A percentile compares a stretch with the other conserved stretches of the same genome.
phyloP scores from a whole-genome alignment of 2,797 vertebrate genomes.

The Cephalopachus bancanus region DNA sequence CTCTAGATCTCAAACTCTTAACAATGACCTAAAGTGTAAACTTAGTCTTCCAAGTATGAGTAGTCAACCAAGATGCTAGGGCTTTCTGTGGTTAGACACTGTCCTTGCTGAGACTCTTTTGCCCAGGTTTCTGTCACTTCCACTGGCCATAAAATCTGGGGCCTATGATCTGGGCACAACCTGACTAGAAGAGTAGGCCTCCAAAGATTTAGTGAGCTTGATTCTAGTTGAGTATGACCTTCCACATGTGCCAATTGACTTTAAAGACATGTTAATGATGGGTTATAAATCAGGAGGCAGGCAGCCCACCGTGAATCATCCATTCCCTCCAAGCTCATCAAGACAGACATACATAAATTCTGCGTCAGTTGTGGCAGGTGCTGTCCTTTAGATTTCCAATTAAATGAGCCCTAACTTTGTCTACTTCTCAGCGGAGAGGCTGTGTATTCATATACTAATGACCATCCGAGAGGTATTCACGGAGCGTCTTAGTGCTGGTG shows the following conservation, averaged over 20 bases:
- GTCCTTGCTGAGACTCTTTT: background rate
- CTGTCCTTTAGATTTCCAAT: constrained; percentile 89
- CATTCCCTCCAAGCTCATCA: constrained; percentile 91
- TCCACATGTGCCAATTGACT: constrained; percentile 93
- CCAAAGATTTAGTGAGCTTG: constrained; percentile 90
- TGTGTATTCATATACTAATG: constrained; percentile 85
- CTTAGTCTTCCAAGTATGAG: background rate
- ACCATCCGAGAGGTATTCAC: constrained; percentile 61
- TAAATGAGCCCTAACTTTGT: constrained; percentile 88
- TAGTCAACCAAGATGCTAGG: background rate
- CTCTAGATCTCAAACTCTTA: background rate
- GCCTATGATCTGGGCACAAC: constrained; percentile 39
- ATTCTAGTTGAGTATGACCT: constrained; percentile 92
- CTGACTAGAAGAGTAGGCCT: constrained; percentile 77
- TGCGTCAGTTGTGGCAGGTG: constrained; percentile 82
- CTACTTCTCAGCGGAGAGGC: constrained; percentile 81
- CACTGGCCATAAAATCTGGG: background rate
- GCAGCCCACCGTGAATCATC: constrained; percentile 87
- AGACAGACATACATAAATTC: constrained; percentile 88
- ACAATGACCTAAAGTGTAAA: background rate
- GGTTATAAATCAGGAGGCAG: constrained; percentile 92
- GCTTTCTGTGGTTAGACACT: background rate
- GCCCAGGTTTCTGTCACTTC: background rate
- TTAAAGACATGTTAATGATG: constrained; percentile 93
- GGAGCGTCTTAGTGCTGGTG: constrained; percentile 37